These are phyloP conservation scores for Scartelaos histophorus DNA, from an alignment of 2,113 vertebrate genomes.

Conservation along the genomic window DNA sequence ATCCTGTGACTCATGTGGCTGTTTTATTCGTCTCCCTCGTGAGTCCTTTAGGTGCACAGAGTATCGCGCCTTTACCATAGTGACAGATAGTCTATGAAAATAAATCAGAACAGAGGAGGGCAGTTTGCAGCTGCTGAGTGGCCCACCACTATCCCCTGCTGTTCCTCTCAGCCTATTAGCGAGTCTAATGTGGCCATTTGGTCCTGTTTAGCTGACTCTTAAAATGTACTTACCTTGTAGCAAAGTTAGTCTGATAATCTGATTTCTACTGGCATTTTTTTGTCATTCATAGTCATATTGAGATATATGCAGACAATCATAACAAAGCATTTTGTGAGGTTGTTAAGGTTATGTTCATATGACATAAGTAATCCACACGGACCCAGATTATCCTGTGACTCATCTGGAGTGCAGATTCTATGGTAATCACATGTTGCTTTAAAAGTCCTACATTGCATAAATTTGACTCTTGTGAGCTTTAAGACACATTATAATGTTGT, in stretches of 20 bases:
- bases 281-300: too few relatives aligned
- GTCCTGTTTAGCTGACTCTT: conserved; percentile 42
- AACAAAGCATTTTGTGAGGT: too few relatives aligned
- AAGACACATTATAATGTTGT: too few relatives aligned
- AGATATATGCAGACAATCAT: too few relatives aligned
- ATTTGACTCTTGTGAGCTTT: too few relatives aligned
- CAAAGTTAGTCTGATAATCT: not conserved
- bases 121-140: conserved; percentile 23
- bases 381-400: too few relatives aligned
- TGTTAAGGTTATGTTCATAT: too few relatives aligned
- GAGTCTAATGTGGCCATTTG: conserved; percentile 54
- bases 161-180: conserved; percentile 33
- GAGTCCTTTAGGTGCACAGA: conserved; percentile 6
- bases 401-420: too few relatives aligned
- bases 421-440: too few relatives aligned
- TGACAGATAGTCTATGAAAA: conserved; percentile 60
- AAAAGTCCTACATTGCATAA: too few relatives aligned
- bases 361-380: too few relatives aligned
- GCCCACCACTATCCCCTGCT: not conserved
- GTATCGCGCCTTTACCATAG: conserved; percentile 41
- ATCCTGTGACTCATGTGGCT: conserved; percentile 35
- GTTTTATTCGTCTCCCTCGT: conserved; percentile 1
- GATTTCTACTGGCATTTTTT: not conserved
- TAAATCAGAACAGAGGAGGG: conserved; percentile 46
- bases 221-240: not conserved